These are phyloP conservation scores for Apotomis capreana DNA, from an alignment of 2,888 invertebrate species.

Conservation along the genomic window DNA sequence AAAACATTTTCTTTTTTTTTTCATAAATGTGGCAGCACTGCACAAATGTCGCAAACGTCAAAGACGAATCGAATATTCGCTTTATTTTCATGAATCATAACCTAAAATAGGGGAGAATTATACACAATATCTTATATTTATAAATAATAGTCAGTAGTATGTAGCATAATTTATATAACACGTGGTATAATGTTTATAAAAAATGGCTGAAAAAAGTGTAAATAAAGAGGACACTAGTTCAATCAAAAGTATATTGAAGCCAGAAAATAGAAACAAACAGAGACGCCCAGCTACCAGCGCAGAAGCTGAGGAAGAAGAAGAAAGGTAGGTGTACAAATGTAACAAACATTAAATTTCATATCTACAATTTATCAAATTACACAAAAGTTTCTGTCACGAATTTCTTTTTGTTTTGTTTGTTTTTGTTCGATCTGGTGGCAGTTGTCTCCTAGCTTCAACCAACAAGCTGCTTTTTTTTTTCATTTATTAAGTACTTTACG, in stretches of 20 bases:
- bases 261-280: constrained; percentile 62
- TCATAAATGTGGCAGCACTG: constrained; percentile 20
- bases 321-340: constrained; percentile 58
- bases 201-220: constrained; percentile 23
- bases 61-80: neutral
- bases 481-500: too few species aligned
- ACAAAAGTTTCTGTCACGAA: neutral
- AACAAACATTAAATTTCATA: neutral
- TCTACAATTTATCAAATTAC: neutral
- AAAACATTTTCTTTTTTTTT: too few species aligned
- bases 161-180: neutral
- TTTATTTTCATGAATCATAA: constrained; percentile 36
- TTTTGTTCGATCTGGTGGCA: neutral
- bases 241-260: constrained; percentile 58
- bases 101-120: constrained; percentile 22
- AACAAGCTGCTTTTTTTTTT: too few species aligned
- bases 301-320: constrained; percentile 68
- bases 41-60: constrained; percentile 16
- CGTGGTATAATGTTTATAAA: neutral
- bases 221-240: constrained; percentile 10
- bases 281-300: constrained; percentile 65
- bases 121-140: constrained; percentile 5
- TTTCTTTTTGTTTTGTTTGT: neutral
- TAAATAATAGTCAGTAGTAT: neutral
- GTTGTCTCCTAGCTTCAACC: too few species aligned